Evolutionary conservation across 2,888 invertebrate species (phyloP).

Genomic region (Hypselothyrea guttata): DNA sequence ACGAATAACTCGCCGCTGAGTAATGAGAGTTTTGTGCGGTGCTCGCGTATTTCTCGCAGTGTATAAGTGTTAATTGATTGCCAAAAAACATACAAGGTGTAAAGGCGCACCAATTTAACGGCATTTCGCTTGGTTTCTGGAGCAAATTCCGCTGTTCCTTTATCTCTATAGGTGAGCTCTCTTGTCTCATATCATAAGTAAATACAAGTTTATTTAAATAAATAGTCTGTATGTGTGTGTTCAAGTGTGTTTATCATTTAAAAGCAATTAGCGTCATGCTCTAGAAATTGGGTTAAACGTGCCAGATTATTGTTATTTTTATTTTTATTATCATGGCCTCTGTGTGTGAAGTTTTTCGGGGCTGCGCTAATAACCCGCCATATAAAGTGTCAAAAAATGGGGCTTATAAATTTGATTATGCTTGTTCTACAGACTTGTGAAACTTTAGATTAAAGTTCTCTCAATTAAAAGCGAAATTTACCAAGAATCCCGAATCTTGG

Average conservation of each 20-base stretch:
- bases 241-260: conserved; percentile 40
- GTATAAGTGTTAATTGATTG: conserved; percentile 70
- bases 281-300: conserved; percentile 71
- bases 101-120: conserved; percentile 59
- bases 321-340: conserved; percentile 28
- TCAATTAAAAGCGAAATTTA: not conserved
- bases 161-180: conserved; percentile 49
- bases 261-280: conserved; percentile 71
- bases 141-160: conserved; percentile 39
- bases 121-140: conserved; percentile 49
- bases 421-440: conserved; percentile 12
- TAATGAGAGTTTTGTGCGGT: conserved; percentile 40
- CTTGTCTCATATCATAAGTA: conserved; percentile 18
- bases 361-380: not conserved
- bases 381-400: conserved; percentile 21
- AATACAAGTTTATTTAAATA: conserved; percentile 9
- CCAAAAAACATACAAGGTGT: conserved; percentile 32
- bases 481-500: too few species aligned
- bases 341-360: conserved; percentile 18
- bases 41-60: conserved; percentile 5
- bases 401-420: not conserved
- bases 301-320: conserved; percentile 42
- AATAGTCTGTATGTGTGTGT: not conserved
- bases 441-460: not conserved
- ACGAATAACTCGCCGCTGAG: conserved; percentile 42